These are phyloP conservation scores for Turritopsis rubra DNA, from an alignment of 30 jellyfish, hydroid and myxozoan species.

Conservation along the genomic window DNA sequence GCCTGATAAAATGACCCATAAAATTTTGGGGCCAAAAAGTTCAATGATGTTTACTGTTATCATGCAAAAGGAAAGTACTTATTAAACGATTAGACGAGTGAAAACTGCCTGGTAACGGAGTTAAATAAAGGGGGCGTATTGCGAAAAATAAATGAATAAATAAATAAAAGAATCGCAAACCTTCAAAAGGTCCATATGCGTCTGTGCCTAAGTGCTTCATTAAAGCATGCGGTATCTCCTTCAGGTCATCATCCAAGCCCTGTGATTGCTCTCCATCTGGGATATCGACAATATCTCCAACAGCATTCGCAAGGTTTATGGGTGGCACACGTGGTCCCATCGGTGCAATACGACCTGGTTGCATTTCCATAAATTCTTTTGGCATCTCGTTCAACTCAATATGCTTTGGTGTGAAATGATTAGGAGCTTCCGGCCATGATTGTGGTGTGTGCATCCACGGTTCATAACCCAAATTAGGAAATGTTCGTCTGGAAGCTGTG, in stretches of 20 bases:
- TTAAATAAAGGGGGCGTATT: too few species aligned
- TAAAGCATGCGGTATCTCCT: conserved; percentile 25
- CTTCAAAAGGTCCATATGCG: conserved; percentile 20
- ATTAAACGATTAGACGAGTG: too few species aligned
- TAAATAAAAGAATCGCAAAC: background rate
- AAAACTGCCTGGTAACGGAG: too few species aligned
- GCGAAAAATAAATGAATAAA: background rate
- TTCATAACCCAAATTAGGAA: background rate
- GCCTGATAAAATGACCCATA: too few species aligned
- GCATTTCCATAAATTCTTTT: conserved; percentile 12
- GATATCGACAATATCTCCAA: conserved; percentile 27
- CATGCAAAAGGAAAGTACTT: too few species aligned
- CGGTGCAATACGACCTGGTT: conserved; percentile 19
- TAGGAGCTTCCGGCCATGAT: background rate
- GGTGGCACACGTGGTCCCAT: conserved; percentile 16
- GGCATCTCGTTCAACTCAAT: conserved; percentile 11
- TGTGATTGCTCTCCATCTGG: conserved; percentile 3
- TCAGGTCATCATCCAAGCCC: background rate
- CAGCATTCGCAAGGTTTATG: conserved; percentile 5
- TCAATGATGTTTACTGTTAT: too few species aligned
- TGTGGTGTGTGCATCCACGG: conserved; percentile 27
- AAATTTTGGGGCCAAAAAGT: too few species aligned
- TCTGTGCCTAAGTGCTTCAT: conserved; percentile 5
- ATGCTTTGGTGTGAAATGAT: background rate
- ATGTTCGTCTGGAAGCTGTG: conserved; percentile 17